Evolutionary conservation across 2,113 vertebrate species (phyloP), one percentile per base, ranked within the genome.

Genomic region (Oryctolagus cuniculus): DNA sequence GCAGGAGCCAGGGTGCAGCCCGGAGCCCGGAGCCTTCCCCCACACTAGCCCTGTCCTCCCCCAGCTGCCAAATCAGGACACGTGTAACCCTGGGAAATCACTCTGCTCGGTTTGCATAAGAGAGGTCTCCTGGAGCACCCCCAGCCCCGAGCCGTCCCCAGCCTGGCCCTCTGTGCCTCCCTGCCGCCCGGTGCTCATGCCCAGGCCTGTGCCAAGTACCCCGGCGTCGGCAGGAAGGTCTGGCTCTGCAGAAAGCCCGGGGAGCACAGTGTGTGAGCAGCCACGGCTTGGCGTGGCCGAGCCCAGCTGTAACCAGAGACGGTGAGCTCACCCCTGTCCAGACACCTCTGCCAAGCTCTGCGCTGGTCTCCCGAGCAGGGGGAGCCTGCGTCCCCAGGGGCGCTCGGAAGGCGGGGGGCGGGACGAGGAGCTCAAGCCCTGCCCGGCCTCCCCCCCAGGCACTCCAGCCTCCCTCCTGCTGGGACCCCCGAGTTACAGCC

Each of bases 251-350:
- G n/a, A n/a, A n/a, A n/a, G n/a, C n/a, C n/a, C n/a, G n/a, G n/a
- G n/a, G n/a, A n/a, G n/a, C n/a, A 61, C 58, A 21, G 31, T 58
- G 44, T 67, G 21, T 78, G 25, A 80, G 38, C 66, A 22, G 70
- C 87, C 10, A 4, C 13, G 0, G 55, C 89, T n/a, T 84, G 92
- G 36, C 16, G 2, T 6, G 0, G 27, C 5, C 12, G 44, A 88
- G 29, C 38, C 49, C 31, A 1, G 91, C 61, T 89, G 75, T 91
- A 84, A 15, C 66, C 21, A 1, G 82, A 93, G 95, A 73, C 15
- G 10, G 89, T 83, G 94, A 91, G 61, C 89, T 95, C 83, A 87
- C 66, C 63, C 53, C 61, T 13, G 78, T 80, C 73, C 75, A 55
- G 90, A 29, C 2, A 21, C 84, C 64, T 67, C n/a, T 92, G 94